Conservation (phyloP, 2,888 invertebrate genomes). For the Lymantria dispar region DNA sequence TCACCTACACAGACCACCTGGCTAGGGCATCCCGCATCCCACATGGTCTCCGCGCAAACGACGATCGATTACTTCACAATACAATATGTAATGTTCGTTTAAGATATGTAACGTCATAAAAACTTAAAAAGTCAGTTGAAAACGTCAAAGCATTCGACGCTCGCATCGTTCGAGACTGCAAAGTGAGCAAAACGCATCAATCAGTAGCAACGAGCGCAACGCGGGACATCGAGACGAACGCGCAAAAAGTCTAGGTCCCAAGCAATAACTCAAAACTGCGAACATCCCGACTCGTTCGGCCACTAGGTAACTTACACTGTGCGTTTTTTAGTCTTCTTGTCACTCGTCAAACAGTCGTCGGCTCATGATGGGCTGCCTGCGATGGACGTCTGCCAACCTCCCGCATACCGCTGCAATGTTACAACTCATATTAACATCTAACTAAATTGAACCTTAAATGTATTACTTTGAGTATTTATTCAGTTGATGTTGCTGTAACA, state of each 20-base stretch:
- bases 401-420: constrained; percentile 28
- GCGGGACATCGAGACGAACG: constrained; percentile 28
- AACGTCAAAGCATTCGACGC: constrained; percentile 39
- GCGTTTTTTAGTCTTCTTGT: constrained; percentile 72
- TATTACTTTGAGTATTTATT: constrained; percentile 29
- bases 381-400: constrained; percentile 77
- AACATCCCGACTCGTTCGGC: constrained; percentile 48
- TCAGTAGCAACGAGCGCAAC: constrained; percentile 38
- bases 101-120: constrained; percentile 24
- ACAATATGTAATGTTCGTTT: constrained; percentile 29
- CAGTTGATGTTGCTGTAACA: constrained; percentile 12
- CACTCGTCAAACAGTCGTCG: constrained; percentile 77
- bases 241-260: constrained; percentile 46
- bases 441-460: constrained; percentile 20
- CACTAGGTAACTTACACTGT: constrained; percentile 69
- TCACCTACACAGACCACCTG: constrained; percentile 36
- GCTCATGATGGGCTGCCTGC: constrained; percentile 76
- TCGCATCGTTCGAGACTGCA: constrained; percentile 37
- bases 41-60: constrained; percentile 18
- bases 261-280: constrained; percentile 74
- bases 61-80: constrained; percentile 33
- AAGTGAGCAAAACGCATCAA: constrained; percentile 64
- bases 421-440: constrained; percentile 12
- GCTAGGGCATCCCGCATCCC: constrained; percentile 25
- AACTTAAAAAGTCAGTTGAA: constrained; percentile 34